Conservation (phyloP, 2,888 invertebrate genomes). For the Tetramorium bicarinatum region DNA sequence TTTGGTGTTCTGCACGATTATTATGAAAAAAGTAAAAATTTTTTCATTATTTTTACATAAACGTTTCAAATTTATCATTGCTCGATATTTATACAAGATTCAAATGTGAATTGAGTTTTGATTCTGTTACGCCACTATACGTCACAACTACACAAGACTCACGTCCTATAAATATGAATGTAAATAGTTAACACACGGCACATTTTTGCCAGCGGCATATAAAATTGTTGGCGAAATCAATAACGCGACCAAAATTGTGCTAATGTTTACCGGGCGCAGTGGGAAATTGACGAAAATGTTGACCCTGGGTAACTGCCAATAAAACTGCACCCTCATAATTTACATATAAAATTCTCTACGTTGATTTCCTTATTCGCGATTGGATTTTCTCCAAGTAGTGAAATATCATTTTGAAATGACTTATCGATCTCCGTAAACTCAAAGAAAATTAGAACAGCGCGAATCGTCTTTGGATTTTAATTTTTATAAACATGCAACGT, state of each 20-base stretch:
- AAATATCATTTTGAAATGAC: constrained; percentile 11
- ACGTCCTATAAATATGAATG: neutral
- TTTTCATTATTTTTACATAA: neutral
- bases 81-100: constrained; percentile 11
- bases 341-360: constrained; percentile 18
- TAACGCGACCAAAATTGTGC: constrained; percentile 33
- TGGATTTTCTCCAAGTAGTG: constrained; percentile 40
- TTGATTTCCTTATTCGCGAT: neutral
- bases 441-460: neutral
- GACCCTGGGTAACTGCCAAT: constrained; percentile 30
- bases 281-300: constrained; percentile 14
- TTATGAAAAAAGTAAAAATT: neutral
- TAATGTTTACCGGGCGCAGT: constrained; percentile 14
- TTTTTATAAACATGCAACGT: neutral
- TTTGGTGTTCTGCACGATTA: neutral
- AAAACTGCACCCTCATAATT: neutral
- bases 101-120: constrained; percentile 12
- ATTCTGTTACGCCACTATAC: constrained; percentile 33
- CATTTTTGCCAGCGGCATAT: constrained; percentile 22
- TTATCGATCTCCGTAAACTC: neutral
- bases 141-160: constrained; percentile 18
- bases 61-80: constrained; percentile 18
- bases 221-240: constrained; percentile 31
- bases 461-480: neutral
- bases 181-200: neutral